Evolutionary conservation across 2,888 invertebrate species (phyloP).

Genomic region (Himalopsyche japonica): DNA sequence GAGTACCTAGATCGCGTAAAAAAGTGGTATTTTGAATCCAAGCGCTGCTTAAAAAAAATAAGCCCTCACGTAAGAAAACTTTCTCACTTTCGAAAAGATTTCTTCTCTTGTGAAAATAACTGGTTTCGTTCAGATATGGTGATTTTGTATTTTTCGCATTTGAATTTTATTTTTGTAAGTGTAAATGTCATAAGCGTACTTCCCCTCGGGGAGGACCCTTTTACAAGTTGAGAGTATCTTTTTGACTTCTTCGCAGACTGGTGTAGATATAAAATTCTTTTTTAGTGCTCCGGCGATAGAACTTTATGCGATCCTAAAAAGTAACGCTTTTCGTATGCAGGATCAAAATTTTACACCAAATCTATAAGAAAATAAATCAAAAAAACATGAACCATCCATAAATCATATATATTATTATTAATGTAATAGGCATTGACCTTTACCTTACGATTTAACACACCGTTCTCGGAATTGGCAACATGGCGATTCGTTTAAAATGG

Average conservation of each 20-base stretch:
- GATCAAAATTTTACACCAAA: not conserved
- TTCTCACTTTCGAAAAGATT: not conserved
- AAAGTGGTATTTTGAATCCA: no score
- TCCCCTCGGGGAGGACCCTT: not conserved
- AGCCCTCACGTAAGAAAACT: not conserved
- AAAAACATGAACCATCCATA: not conserved
- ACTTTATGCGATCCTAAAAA: not conserved
- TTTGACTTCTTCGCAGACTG: not conserved
- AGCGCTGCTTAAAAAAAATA: not conserved
- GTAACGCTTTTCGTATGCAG: not conserved
- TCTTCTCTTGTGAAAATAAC: not conserved
- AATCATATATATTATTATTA: not conserved
- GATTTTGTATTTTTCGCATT: not conserved
- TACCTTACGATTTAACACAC: not conserved
- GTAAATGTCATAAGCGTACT: not conserved
- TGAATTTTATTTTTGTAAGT: conserved; percentile 1
- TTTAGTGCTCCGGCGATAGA: not conserved
- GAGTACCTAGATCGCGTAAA: no score
- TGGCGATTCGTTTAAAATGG: not conserved
- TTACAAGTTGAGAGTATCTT: not conserved
- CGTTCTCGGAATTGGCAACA: not conserved
- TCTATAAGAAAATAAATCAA: not conserved
- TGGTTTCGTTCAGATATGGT: not conserved
- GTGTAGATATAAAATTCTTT: not conserved
- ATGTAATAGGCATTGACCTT: not conserved